phyloP scores from a whole-genome alignment of 2,888 invertebrate species.

The Branchipolynoe longqiensis region DNA sequence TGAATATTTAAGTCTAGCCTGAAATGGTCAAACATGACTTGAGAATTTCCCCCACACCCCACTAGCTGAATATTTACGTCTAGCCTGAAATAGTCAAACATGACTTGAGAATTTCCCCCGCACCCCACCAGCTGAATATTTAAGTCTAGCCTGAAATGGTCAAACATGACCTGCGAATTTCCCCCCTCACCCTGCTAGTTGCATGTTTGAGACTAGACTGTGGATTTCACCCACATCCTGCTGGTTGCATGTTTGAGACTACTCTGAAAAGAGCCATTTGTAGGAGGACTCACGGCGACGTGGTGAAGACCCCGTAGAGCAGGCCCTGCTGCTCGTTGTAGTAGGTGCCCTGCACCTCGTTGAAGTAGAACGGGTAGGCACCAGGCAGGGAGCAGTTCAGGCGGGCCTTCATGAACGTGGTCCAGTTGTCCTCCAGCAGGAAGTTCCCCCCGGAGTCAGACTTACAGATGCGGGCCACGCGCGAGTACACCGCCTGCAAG shows the following conservation, averaged over 20 bases:
- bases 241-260: neutral
- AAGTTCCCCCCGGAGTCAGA: conserved; percentile 89
- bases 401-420: conserved; percentile 94
- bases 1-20: no score
- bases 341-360: conserved; percentile 90
- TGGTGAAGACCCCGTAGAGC: conserved; percentile 97
- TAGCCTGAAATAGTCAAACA: no score
- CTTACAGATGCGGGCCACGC: conserved; percentile 66
- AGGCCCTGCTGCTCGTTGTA: conserved; percentile 83
- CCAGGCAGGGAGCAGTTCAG: conserved; percentile 97
- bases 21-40: no score
- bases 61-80: no score
- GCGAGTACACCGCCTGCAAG: conserved; percentile 42
- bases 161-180: no score
- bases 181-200: no score
- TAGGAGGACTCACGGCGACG: conserved; percentile 85
- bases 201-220: no score
- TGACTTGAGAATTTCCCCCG: no score
- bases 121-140: no score
- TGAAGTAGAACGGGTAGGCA: conserved; percentile 92
- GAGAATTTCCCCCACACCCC: no score
- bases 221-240: no score
- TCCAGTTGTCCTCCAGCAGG: conserved; percentile 92
- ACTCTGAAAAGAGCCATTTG: neutral
- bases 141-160: no score